Evolutionary conservation across 1,140 invertebrate species (phyloP), one percentile per base, ranked within the genome.

Genomic region (Rhopalosiphum padi): DNA sequence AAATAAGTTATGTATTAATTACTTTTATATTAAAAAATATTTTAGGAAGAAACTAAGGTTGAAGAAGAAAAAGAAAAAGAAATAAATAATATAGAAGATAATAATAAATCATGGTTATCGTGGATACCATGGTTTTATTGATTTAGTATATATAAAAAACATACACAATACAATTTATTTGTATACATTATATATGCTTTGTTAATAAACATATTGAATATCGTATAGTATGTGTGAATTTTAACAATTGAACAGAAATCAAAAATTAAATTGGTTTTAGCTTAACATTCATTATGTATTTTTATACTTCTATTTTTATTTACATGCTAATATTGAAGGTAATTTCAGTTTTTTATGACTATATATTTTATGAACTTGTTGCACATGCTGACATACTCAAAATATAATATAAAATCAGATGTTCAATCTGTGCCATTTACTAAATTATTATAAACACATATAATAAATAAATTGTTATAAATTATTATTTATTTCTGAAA

Each of bases 101-200:
- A 89, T 23, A 90, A 60, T 60, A 68, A 68, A 46, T 90, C 53
- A 51, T 91, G 90, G 90, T 91, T 91, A 82, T 91, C 90, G 18
- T 91, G 90, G 90, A 83, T 91, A 90, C 41, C 89, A 7, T 90
- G 89, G 89, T 43, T 90, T 68, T 90, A 68, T 90, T 90, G 15
- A 90, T 46, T 1, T 11, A 43, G 41, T 55, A 88, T 51, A n/a
- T 48, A 86, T 30, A 60, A 11, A 4, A 68, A n/a, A n/a, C 30
- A 68, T 8, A 60, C 11, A n/a, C 11, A 68, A 82, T 2, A 82
- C 77, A 37, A 82, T 35, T 82, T 37, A 77, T 46, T 46, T 86
- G 37, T 46, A 68, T 30, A 68, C 11, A n/a, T n/a, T 68, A 9
- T 41, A 46, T 46, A 46, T 68, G 5, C 25, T 60, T 30, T 60